Evolutionary conservation across 2,797 vertebrate genomes (phyloP).

Genomic region (Erethizon dorsatum): DNA sequence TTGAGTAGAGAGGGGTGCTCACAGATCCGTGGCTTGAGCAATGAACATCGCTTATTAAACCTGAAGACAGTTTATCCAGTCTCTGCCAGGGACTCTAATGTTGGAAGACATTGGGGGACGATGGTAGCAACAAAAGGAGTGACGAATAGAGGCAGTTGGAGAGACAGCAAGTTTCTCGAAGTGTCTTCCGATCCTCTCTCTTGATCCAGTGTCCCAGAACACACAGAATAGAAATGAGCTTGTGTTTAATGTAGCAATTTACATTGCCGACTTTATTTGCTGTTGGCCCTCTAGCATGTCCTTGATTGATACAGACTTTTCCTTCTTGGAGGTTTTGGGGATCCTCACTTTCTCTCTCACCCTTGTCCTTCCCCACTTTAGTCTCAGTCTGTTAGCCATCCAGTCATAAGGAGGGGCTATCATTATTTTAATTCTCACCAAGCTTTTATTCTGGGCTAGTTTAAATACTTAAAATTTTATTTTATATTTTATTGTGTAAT

Average conservation of each 20-base stretch:
- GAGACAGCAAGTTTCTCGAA: background rate
- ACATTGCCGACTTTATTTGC: background rate
- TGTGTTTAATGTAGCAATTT: background rate
- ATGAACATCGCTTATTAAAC: background rate
- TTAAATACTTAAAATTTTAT: slow-evolving; percentile 8
- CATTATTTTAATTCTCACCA: slow-evolving; percentile 43
- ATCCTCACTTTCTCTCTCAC: background rate
- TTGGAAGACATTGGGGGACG: background rate
- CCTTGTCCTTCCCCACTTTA: background rate
- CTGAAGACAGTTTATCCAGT: background rate
- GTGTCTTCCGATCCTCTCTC: background rate
- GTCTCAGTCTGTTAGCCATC: background rate
- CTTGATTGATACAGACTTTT: background rate
- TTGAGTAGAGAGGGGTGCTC: background rate
- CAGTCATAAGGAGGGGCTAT: background rate
- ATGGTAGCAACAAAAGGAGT: background rate
- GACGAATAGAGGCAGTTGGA: background rate
- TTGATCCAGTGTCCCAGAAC: background rate
- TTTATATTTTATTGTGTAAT: slow-evolving; percentile 49
- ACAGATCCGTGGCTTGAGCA: background rate
- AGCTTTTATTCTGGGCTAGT: slow-evolving; percentile 29
- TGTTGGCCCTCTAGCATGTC: background rate
- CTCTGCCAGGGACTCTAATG: slow-evolving; percentile 21
- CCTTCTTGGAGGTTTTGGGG: background rate
- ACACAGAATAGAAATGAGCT: background rate